Percentiles rank a stretch among this genome's conserved stretches.
Evolutionary conservation across 2,797 vertebrate species (phyloP).

Genomic region (Rhabdomys pumilio): DNA sequence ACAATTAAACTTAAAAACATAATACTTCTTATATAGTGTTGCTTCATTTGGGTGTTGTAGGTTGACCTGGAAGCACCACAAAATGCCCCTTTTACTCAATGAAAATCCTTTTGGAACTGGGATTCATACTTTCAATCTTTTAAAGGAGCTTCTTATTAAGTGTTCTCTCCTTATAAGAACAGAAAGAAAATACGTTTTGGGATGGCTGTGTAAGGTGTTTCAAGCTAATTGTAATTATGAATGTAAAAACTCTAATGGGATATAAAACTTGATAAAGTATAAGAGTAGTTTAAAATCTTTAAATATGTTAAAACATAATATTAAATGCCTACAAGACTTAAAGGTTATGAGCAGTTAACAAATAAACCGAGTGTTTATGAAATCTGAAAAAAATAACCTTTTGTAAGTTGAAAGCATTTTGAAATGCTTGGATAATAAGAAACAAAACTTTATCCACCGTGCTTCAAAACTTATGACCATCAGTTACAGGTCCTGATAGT

Average conservation of each 20-base stretch:
- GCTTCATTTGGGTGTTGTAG: not conserved
- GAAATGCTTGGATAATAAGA: conserved; percentile 12
- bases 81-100: not conserved
- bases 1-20: not conserved
- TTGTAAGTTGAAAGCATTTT: not conserved
- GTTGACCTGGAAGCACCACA: too few relatives aligned
- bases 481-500: not conserved
- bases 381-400: not conserved
- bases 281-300: not conserved
- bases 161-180: not conserved
- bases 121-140: not conserved
- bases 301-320: conserved; percentile 2
- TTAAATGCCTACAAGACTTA: not conserved
- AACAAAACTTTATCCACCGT: not conserved
- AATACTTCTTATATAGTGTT: not conserved
- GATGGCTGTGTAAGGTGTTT: not conserved
- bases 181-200: not conserved
- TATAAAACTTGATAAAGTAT: not conserved
- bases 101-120: not conserved
- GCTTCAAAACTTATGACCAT: not conserved
- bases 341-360: not conserved
- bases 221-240: not conserved
- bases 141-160: not conserved
- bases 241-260: not conserved
- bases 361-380: not conserved